These are phyloP conservation scores for Agonopterix heracliana DNA, from an alignment of 2,888 invertebrate genomes.

Conservation along the genomic window DNA sequence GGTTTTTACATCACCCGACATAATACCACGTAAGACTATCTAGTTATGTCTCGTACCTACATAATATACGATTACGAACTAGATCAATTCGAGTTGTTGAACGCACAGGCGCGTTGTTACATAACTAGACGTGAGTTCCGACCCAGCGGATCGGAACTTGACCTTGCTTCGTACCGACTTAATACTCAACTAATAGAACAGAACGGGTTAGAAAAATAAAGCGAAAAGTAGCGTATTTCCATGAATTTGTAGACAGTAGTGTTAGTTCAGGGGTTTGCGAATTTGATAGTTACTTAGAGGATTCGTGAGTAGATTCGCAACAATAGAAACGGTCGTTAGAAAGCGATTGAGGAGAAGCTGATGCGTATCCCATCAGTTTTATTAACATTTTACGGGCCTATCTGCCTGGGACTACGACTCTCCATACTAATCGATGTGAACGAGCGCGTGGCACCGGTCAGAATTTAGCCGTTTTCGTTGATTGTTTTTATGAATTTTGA, in stretches of 20 bases:
- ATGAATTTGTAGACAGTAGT: no score
- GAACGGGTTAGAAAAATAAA: no score
- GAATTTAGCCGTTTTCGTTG: no score
- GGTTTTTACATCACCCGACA: no score
- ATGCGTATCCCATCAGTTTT: neutral
- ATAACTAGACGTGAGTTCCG: conserved; percentile 40
- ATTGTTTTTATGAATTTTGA: no score
- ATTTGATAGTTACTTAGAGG: no score
- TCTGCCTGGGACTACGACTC: no score
- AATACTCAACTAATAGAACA: neutral
- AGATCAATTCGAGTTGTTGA: conserved; percentile 17
- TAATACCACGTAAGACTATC: neutral
- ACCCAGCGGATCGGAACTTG: conserved; percentile 45
- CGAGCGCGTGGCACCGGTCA: no score
- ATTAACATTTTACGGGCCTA: no score
- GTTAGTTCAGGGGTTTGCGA: no score
- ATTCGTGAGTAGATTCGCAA: neutral
- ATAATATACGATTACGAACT: conserved; percentile 12
- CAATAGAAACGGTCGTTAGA: neutral
- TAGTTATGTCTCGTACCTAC: neutral
- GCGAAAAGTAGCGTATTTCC: no score
- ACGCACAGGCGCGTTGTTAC: conserved; percentile 27
- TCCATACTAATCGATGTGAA: no score
- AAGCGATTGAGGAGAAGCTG: neutral
- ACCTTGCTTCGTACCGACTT: conserved; percentile 37